phyloP scores from a whole-genome alignment of 2,113 vertebrate species.

The Hypanus sabinus region DNA sequence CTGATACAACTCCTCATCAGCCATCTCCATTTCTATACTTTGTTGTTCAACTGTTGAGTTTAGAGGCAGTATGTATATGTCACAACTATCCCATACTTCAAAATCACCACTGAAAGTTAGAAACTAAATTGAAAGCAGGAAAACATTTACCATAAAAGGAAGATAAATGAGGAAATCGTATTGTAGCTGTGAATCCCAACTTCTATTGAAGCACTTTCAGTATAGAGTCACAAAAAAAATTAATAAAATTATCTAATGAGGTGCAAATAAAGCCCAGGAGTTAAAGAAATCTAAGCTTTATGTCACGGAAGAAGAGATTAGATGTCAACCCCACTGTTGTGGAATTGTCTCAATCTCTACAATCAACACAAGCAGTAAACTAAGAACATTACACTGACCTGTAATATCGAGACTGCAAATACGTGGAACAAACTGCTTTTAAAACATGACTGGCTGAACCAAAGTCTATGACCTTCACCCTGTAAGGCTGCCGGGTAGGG shows the following conservation, averaged over 20 bases:
- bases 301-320: background rate
- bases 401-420: constrained; percentile 94
- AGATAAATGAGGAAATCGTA: background rate
- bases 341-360: background rate
- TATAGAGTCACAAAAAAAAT: background rate
- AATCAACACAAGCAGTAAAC: background rate
- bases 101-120: background rate
- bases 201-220: no score
- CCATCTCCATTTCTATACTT: background rate
- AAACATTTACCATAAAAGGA: background rate
- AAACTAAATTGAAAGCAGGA: background rate
- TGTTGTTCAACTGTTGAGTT: background rate
- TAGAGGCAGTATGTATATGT: background rate
- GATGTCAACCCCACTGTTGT: background rate
- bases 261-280: background rate
- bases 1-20: background rate
- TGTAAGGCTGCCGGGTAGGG: constrained; percentile 83
- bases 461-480: constrained; percentile 96
- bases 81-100: background rate
- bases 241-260: background rate
- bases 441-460: constrained; percentile 95
- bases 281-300: background rate
- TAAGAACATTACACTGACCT: constrained; percentile 60
- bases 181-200: no score
- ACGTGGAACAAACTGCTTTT: constrained; percentile 93